phyloP scores from a whole-genome alignment of 2,797 vertebrate genomes.

The Mormyrops boulengeri region DNA sequence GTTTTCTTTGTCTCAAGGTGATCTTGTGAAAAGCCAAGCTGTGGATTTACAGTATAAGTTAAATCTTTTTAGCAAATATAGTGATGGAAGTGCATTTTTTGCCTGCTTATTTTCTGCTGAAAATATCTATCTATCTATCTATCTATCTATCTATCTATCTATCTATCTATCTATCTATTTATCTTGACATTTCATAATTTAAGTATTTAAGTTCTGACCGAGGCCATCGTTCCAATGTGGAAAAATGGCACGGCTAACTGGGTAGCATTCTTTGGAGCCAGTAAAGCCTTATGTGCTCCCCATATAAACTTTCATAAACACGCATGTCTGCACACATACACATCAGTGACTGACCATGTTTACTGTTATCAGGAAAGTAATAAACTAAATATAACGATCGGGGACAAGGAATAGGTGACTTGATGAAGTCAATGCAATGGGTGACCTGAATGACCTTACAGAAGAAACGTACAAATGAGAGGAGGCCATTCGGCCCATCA shows the following conservation, averaged over 20 bases:
- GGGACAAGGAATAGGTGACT: neutral
- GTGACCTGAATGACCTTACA: neutral
- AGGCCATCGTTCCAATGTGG: neutral
- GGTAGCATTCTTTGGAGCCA: neutral
- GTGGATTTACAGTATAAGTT: neutral
- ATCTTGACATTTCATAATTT: neutral
- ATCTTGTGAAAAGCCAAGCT: conserved; percentile 2
- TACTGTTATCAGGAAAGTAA: neutral
- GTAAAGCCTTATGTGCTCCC: neutral
- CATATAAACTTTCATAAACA: neutral
- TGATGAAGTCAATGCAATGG: neutral
- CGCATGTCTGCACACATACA: neutral
- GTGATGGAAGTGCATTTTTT: neutral
- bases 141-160: neutral
- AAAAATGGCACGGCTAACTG: neutral
- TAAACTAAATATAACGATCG: neutral
- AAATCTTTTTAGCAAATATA: conserved; percentile 11
- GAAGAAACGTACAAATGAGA: too few relatives aligned
- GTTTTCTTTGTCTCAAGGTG: conserved; percentile 20
- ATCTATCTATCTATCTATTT: neutral
- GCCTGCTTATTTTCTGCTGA: neutral
- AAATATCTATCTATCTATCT: neutral
- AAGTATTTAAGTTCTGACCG: neutral
- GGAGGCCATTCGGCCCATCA: too few relatives aligned
- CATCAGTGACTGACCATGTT: neutral